A percentile compares a stretch with the other conserved stretches of the same genome.
phyloP scores from a whole-genome alignment of 2,888 invertebrate genomes.

The Pammene fasciana region DNA sequence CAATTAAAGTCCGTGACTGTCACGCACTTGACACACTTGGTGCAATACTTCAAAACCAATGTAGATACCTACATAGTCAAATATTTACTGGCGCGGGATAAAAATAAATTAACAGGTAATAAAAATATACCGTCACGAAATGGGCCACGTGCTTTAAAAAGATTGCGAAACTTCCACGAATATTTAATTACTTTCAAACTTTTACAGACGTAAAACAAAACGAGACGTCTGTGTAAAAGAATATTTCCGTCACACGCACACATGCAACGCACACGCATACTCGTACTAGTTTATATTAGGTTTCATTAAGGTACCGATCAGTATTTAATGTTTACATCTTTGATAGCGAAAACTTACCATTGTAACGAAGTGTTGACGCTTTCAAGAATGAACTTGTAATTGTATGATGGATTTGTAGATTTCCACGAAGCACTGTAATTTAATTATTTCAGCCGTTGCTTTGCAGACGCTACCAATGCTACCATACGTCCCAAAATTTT shows the following conservation, averaged over 20 bases:
- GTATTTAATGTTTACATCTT: background rate
- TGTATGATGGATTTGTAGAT: background rate
- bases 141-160: background rate
- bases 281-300: slow-evolving; percentile 2
- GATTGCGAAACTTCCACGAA: slow-evolving; percentile 14
- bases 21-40: too few relatives aligned
- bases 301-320: slow-evolving; percentile 14
- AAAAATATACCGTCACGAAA: background rate
- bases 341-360: background rate
- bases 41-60: too few relatives aligned
- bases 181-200: background rate
- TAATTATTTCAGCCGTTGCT: too few relatives aligned
- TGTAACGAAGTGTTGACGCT: background rate
- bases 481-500: too few relatives aligned
- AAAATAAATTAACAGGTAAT: background rate
- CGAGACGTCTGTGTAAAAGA: too few relatives aligned
- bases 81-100: too few relatives aligned
- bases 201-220: background rate
- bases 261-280: background rate
- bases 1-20: too few relatives aligned
- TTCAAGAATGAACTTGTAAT: slow-evolving; percentile 2
- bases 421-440: background rate
- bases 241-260: too few relatives aligned
- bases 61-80: too few relatives aligned
- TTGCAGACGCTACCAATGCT: too few relatives aligned